Evolutionary conservation across 1,140 invertebrate genomes (phyloP), one percentile per base, ranked within the genome.

Genomic region (Eriosoma lanigerum): DNA sequence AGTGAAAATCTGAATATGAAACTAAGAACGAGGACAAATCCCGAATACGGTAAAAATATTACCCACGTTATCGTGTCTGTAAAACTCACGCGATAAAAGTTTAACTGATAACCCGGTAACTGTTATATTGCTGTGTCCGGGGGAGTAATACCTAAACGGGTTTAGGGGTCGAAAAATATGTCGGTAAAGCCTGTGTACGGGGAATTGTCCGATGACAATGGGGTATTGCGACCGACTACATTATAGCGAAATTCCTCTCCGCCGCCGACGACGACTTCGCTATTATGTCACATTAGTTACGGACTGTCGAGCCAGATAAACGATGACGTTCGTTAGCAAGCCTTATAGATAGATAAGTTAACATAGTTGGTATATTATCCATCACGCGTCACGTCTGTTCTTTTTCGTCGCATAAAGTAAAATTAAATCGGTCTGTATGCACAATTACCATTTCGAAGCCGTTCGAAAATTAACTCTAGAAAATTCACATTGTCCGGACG

Each of bases 271-370:
- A 15, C 73, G 32, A 1, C 26, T 38, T 38, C 8, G 73, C 73
- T 76, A 76, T 76, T 76, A 58, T 29, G 73, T 76, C 21, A 32
- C 73, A 76, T 76, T 76, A 76, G 52, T 76, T 21, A 76, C 73
- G 54, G 73, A 58, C 73, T 76, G 54, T 56, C 73, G 73, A 76
- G n/a, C 52, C 73, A 76, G 73, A 76, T 76, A 76, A 76, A 76
- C 73, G 73, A 76, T 54, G 73, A 58, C 73, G 72, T 38, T 62
- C 60, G 60, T 62, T 62, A 62, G 68, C 48, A 38, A 38, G 3
- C 32, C n/a, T n/a, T n/a, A n/a, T n/a, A n/a, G n/a, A n/a, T n/a
- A n/a, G n/a, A n/a, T n/a, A n/a, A n/a, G n/a, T n/a, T n/a, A n/a
- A n/a, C 8, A 38, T 38, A 8, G 32, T 38, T 38, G 32, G 32